phyloP scores from a whole-genome alignment of 2,888 invertebrate species.

The Tiliacea aurago region DNA sequence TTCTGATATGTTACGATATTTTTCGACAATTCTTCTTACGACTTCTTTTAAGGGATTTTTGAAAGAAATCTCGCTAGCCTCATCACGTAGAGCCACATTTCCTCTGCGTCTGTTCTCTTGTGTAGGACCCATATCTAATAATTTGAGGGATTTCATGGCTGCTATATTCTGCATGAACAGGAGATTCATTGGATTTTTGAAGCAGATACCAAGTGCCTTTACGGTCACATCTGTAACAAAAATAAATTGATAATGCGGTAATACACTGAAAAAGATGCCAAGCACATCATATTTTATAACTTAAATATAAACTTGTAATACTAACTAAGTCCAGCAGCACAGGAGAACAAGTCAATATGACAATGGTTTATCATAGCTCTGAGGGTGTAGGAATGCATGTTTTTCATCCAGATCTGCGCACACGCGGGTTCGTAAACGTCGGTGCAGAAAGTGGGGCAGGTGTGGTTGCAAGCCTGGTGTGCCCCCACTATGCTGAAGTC shows the following conservation, averaged over 20 bases:
- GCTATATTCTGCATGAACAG: conserved; percentile 80
- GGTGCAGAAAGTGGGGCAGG: conserved; percentile 82
- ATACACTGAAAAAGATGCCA: neutral
- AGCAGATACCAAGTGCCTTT: conserved; percentile 76
- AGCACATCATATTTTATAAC: too few species aligned
- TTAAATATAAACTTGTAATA: conserved; percentile 49
- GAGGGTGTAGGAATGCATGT: conserved; percentile 55
- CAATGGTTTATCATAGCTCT: conserved; percentile 85
- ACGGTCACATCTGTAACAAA: conserved; percentile 81
- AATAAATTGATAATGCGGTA: conserved; percentile 14
- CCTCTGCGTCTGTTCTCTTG: conserved; percentile 10
- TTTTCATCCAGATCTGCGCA: conserved; percentile 76
- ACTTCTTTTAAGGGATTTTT: conserved; percentile 36
- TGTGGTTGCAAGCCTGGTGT: conserved; percentile 83
- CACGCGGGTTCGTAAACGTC: conserved; percentile 84
- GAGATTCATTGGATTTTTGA: conserved; percentile 71
- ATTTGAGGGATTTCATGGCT: conserved; percentile 76
- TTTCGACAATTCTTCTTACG: conserved; percentile 41
- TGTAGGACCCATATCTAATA: conserved; percentile 59
- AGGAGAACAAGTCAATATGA: conserved; percentile 85
- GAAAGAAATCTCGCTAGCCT: neutral
- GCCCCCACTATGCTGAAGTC: conserved; percentile 83
- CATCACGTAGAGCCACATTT: neutral
- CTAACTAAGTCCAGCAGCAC: conserved; percentile 82
- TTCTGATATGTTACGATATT: conserved; percentile 16